Evolutionary conservation across 1,140 invertebrate genomes (phyloP).

Genomic region (Hydropsyche tenuis): DNA sequence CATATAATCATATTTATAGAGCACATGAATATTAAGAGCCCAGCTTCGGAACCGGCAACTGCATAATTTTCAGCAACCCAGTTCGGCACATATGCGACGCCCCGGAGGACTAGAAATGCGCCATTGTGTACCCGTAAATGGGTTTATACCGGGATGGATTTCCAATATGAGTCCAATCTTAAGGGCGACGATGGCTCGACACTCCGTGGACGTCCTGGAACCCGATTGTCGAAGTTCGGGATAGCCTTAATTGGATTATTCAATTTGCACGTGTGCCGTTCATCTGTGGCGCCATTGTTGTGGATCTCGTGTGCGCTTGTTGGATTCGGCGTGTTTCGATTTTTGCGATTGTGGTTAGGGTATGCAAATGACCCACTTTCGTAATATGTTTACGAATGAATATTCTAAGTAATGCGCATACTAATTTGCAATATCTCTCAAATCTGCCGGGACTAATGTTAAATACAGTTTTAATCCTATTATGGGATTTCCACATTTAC

Average conservation of each 20-base stretch:
- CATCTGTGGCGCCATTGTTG: background rate
- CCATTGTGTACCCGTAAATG: no score
- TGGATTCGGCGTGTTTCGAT: background rate
- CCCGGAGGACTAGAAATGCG: no score
- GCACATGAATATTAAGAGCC: no score
- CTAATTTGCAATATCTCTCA: slow-evolving; percentile 10
- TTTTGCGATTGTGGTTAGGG: background rate
- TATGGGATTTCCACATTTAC: slow-evolving; percentile 21
- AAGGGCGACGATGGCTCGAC: background rate
- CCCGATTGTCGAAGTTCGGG: background rate
- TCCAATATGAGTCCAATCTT: slow-evolving; percentile 21
- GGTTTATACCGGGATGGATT: no score
- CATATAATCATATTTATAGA: no score
- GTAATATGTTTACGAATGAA: background rate
- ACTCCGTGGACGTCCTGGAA: background rate
- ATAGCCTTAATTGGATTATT: slow-evolving; percentile 21
- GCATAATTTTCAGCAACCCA: no score
- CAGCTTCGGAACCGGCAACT: no score
- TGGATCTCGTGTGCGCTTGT: background rate
- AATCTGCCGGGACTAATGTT: slow-evolving; percentile 24
- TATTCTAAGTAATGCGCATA: slow-evolving; percentile 12
- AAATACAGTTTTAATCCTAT: slow-evolving; percentile 29
- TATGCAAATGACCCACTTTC: background rate
- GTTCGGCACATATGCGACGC: no score
- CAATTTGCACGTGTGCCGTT: background rate